Conservation (phyloP, 2,113 vertebrate genomes). For the Cavia porcellus region DNA sequence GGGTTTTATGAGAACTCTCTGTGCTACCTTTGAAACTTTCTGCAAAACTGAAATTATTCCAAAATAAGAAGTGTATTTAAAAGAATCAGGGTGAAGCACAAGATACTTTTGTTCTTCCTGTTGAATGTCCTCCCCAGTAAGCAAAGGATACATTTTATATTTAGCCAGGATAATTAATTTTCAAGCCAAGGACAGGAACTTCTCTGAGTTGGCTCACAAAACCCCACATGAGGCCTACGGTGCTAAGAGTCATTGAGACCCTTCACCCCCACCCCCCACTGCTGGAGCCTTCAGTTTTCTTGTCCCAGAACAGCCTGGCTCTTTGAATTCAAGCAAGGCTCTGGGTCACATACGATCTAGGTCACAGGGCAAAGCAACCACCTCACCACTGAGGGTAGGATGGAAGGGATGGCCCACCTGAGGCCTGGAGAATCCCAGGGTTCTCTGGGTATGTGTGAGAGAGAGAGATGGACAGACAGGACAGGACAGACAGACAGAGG, state of each 20-base stretch:
- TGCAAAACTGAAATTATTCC: background rate
- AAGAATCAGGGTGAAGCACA: background rate
- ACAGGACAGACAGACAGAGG: background rate
- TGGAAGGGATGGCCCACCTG: background rate
- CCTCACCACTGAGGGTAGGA: fast-evolving
- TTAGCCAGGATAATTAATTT: background rate
- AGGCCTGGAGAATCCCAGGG: background rate
- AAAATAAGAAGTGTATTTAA: background rate
- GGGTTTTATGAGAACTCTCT: background rate
- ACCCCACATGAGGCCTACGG: background rate
- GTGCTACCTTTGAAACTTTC: background rate
- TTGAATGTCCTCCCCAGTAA: background rate
- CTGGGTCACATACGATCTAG: background rate
- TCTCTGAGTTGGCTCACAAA: constrained; percentile 29
- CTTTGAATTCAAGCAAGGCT: background rate
- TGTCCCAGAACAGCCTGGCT: background rate
- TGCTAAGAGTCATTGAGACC: too few relatives aligned
- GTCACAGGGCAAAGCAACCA: background rate
- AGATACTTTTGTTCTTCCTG: background rate
- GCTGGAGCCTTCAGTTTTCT: background rate
- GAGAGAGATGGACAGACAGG: background rate
- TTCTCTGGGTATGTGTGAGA: background rate
- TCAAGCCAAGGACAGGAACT: background rate
- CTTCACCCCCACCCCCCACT: too few relatives aligned
- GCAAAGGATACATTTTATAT: background rate